phyloP scores from a whole-genome alignment of 2,797 vertebrate species.

The Heteromormyrus szaboi region DNA sequence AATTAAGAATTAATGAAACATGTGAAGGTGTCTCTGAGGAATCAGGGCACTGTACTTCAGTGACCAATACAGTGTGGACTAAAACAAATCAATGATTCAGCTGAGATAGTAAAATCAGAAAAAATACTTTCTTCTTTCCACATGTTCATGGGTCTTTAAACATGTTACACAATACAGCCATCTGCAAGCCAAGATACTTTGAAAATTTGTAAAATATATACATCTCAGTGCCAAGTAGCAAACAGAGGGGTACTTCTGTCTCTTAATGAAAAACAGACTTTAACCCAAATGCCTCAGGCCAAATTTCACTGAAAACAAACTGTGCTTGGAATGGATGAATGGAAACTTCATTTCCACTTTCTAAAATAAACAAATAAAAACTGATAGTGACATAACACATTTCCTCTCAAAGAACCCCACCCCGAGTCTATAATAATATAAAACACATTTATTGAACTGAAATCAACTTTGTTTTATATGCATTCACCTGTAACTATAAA shows the following conservation, averaged over 20 bases:
- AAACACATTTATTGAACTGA: slow-evolving; percentile 3
- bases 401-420: slow-evolving; percentile 13
- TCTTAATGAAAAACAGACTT: slow-evolving; percentile 52
- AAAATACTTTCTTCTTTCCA: not conserved
- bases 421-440: slow-evolving; percentile 20
- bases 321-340: slow-evolving; percentile 35
- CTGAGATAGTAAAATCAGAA: not conserved
- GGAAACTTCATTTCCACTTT: slow-evolving; percentile 42
- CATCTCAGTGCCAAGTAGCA: slow-evolving; percentile 18
- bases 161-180: slow-evolving; percentile 42
- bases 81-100: not conserved
- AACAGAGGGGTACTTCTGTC: slow-evolving; percentile 44
- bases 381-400: slow-evolving; percentile 24
- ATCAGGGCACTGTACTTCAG: not conserved
- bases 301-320: slow-evolving; percentile 40
- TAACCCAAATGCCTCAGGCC: slow-evolving; percentile 27
- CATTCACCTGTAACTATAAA: slow-evolving; percentile 5
- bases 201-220: slow-evolving; percentile 24
- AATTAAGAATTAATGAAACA: not conserved
- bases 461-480: slow-evolving; percentile 7
- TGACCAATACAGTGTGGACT: not conserved
- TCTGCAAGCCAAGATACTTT: slow-evolving; percentile 35
- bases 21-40: not conserved
- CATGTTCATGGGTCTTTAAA: slow-evolving; percentile 33
- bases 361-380: slow-evolving; percentile 36